Conservation (phyloP, 2,113 vertebrate genomes). For the Lagopus leucura region DNA sequence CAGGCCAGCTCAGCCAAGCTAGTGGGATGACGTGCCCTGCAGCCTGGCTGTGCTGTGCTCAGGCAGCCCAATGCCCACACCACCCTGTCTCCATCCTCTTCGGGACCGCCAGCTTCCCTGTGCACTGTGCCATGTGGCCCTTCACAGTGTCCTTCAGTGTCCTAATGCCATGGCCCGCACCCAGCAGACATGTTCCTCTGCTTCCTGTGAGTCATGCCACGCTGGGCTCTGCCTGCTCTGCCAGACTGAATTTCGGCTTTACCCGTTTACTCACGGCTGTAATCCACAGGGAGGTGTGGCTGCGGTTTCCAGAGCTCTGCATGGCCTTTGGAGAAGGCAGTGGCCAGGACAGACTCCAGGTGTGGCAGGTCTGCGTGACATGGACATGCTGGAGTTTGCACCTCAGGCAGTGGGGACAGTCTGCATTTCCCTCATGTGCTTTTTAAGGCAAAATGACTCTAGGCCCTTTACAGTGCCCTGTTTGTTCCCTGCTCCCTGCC, state of each 20-base stretch:
- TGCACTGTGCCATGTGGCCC: background rate
- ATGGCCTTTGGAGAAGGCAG: background rate
- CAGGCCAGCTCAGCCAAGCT: fast-evolving
- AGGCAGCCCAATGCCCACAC: background rate
- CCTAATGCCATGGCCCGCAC: background rate
- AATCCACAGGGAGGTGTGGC: background rate
- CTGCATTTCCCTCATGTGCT: background rate
- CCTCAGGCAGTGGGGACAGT: background rate
- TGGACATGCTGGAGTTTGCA: background rate
- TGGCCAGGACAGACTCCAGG: background rate
- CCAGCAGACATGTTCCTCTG: background rate
- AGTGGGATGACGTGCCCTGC: background rate
- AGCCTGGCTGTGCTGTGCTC: background rate
- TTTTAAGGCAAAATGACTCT: background rate
- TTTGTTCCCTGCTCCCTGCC: background rate
- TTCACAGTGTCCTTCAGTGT: background rate
- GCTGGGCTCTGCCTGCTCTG: background rate
- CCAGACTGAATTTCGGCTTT: background rate
- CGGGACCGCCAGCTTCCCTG: background rate
- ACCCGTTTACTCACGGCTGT: background rate
- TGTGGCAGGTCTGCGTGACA: fast-evolving
- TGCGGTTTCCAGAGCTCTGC: background rate
- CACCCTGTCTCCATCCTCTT: background rate
- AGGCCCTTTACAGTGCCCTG: background rate
- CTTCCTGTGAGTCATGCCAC: background rate